Conservation (phyloP, 2,797 vertebrate genomes). For the Acridotheres tristis region DNA sequence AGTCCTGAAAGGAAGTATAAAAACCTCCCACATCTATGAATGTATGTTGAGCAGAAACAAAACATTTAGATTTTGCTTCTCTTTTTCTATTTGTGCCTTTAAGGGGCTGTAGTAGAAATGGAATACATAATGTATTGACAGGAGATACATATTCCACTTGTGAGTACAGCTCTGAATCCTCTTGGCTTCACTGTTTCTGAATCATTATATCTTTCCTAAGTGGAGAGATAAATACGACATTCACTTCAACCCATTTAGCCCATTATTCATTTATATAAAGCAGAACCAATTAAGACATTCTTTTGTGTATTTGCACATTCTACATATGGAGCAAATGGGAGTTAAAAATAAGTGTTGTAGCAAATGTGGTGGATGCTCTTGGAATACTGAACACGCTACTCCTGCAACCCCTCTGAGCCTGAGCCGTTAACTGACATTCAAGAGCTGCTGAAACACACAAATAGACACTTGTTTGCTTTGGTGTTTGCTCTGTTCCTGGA, state of each 20-base stretch:
- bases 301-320: slow-evolving; percentile 77
- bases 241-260: slow-evolving; percentile 78
- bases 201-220: slow-evolving; percentile 76
- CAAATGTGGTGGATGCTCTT: slow-evolving; percentile 70
- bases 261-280: slow-evolving; percentile 81
- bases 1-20: slow-evolving; percentile 38
- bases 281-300: slow-evolving; percentile 77
- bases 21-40: slow-evolving; percentile 30
- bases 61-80: slow-evolving; percentile 68
- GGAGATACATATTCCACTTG: slow-evolving; percentile 74
- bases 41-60: slow-evolving; percentile 67
- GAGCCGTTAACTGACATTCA: slow-evolving; percentile 16
- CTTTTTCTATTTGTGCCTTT: slow-evolving; percentile 71
- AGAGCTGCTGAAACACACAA: slow-evolving; percentile 19
- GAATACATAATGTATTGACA: slow-evolving; percentile 76
- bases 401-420: slow-evolving; percentile 6
- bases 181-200: slow-evolving; percentile 73
- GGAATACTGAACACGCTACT: slow-evolving; percentile 58
- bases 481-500: neutral
- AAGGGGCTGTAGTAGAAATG: slow-evolving; percentile 71
- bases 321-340: slow-evolving; percentile 72
- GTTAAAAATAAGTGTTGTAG: slow-evolving; percentile 77
- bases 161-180: slow-evolving; percentile 66
- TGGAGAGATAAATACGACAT: slow-evolving; percentile 79
- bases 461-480: slow-evolving; percentile 42